Evolutionary conservation across 2,888 invertebrate genomes (phyloP).

Genomic region (Siphonodentalium dalli): DNA sequence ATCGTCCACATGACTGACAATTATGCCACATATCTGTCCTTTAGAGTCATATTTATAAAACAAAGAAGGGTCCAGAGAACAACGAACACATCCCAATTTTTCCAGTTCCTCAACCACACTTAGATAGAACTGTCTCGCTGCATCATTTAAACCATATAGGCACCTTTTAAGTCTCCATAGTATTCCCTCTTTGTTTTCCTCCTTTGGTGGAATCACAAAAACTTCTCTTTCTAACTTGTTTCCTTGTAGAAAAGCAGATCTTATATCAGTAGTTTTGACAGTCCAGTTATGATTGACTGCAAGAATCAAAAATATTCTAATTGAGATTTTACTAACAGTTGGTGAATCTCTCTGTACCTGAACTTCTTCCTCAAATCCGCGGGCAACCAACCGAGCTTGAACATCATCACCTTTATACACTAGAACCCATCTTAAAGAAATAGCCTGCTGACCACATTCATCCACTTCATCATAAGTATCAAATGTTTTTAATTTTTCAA

Average conservation of each 20-base stretch:
- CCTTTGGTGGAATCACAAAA: slow-evolving; percentile 27
- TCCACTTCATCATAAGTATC: slow-evolving; percentile 20
- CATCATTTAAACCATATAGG: slow-evolving; percentile 33
- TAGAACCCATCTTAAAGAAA: too few relatives aligned
- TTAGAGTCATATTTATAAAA: slow-evolving; percentile 21
- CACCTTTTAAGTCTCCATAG: slow-evolving; percentile 35
- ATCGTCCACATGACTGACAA: slow-evolving; percentile 35
- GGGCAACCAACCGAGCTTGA: slow-evolving; percentile 14
- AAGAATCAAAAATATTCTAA: slow-evolving; percentile 22
- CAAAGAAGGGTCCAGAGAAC: slow-evolving; percentile 30
- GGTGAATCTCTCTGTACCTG: slow-evolving; percentile 11
- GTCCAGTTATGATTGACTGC: slow-evolving; percentile 22
- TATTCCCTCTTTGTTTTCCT: slow-evolving; percentile 4
- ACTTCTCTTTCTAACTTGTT: slow-evolving; percentile 25
- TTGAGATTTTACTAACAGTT: slow-evolving; percentile 19
- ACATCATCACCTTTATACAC: slow-evolving; percentile 12
- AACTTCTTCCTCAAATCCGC: slow-evolving; percentile 17
- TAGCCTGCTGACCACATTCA: too few relatives aligned
- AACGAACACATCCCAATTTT: slow-evolving; percentile 25
- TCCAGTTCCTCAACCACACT: slow-evolving; percentile 28
- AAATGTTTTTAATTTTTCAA: slow-evolving; percentile 20
- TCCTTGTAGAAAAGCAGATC: slow-evolving; percentile 36
- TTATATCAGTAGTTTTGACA: slow-evolving; percentile 34
- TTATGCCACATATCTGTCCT: slow-evolving; percentile 16
- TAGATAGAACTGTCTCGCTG: slow-evolving; percentile 31